Conservation (phyloP, 2,113 vertebrate genomes). For the Pleuronectes platessa region DNA sequence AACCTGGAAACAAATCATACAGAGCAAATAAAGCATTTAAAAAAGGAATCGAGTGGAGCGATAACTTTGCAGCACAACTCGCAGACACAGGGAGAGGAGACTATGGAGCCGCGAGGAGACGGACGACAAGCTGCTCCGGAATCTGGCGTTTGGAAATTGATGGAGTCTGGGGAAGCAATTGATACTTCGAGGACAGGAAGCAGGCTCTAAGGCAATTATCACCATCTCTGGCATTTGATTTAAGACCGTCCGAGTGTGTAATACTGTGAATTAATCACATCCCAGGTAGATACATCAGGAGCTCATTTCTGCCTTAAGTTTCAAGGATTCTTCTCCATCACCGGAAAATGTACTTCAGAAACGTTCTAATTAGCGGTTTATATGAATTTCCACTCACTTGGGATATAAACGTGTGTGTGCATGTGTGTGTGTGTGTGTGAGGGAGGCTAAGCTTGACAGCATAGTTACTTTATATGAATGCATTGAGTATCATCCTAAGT, state of each 20-base stretch:
- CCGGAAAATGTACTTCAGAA: constrained; percentile 46
- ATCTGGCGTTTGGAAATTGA: constrained; percentile 73
- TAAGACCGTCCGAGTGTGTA: constrained; percentile 70
- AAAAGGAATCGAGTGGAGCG: constrained; percentile 46
- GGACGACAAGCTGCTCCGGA: constrained; percentile 29
- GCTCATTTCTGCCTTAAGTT: constrained; percentile 65
- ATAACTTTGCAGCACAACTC: constrained; percentile 17
- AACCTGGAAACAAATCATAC: constrained; percentile 77
- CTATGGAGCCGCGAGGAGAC: constrained; percentile 12
- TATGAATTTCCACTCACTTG: constrained; percentile 47
- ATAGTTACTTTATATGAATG: constrained; percentile 23
- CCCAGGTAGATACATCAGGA: constrained; percentile 60
- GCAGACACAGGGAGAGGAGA: constrained; percentile 3
- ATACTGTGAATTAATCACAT: constrained; percentile 76
- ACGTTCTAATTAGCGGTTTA: constrained; percentile 42
- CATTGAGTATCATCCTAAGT: constrained; percentile 24
- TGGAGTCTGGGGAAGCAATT: constrained; percentile 73
- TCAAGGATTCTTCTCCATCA: constrained; percentile 62
- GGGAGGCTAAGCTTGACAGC: constrained; percentile 28
- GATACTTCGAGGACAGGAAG: constrained; percentile 80
- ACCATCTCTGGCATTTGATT: constrained; percentile 75
- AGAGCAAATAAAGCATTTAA: constrained; percentile 73
- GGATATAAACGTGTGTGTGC: constrained; percentile 4
- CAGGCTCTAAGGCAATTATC: constrained; percentile 80
- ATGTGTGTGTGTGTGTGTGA: neutral